Conservation (phyloP, 2,113 vertebrate genomes). For the Tetrao urogallus region DNA sequence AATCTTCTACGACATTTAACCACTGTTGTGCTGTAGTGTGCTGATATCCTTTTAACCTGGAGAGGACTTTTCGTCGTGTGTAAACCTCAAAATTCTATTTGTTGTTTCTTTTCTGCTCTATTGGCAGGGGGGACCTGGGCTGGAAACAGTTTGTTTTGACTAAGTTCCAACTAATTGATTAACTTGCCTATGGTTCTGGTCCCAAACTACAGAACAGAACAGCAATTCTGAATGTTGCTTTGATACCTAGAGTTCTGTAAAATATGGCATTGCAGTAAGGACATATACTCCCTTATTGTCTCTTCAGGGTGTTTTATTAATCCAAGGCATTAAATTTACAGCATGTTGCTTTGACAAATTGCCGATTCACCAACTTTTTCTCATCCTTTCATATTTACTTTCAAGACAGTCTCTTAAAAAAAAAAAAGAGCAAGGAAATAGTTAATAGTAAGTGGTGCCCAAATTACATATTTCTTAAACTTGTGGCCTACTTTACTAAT, state of each 20-base stretch:
- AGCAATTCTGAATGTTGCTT: constrained; percentile 30
- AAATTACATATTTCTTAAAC: constrained; percentile 75
- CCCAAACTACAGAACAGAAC: background rate
- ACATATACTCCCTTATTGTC: background rate
- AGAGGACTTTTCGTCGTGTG: background rate
- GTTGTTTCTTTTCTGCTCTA: constrained; percentile 10
- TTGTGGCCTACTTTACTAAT: constrained; percentile 79
- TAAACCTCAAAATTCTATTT: constrained; percentile 37
- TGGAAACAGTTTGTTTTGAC: constrained; percentile 22
- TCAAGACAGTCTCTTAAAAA: background rate
- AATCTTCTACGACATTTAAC: constrained; percentile 73
- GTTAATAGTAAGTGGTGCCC: constrained; percentile 69
- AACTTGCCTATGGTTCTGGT: background rate
- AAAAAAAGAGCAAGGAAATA: constrained; percentile 23
- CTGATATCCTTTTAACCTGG: constrained; percentile 46
- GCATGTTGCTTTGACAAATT: background rate
- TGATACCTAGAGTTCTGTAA: background rate
- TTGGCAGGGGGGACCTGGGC: background rate
- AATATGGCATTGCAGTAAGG: background rate
- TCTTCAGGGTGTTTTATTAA: background rate
- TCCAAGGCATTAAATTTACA: background rate
- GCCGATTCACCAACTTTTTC: background rate
- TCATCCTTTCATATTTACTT: background rate
- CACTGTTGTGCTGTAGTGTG: constrained; percentile 42
- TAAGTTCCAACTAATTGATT: constrained; percentile 57